These are phyloP conservation scores for Myocastor coypus DNA, from an alignment of 2,113 vertebrate genomes.

Conservation along the genomic window DNA sequence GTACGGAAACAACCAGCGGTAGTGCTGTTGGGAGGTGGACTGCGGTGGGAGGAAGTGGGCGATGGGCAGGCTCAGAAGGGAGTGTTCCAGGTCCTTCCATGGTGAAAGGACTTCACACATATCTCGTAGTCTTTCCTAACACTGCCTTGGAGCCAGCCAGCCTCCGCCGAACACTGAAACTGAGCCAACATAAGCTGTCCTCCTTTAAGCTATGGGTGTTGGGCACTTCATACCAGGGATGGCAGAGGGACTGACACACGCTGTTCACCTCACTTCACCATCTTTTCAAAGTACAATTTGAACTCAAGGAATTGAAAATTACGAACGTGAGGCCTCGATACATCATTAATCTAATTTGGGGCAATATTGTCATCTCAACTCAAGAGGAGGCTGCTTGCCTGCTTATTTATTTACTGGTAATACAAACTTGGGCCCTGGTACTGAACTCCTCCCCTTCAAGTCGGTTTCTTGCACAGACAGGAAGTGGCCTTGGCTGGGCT, in stretches of 20 bases:
- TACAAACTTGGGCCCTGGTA: neutral
- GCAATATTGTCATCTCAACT: neutral
- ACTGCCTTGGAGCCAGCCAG: neutral
- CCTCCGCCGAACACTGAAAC: neutral
- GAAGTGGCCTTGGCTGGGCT: neutral
- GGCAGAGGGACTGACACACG: neutral
- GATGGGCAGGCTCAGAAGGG: neutral
- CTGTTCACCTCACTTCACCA: neutral
- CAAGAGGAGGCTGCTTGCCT: neutral
- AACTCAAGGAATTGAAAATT: slow-evolving; percentile 7
- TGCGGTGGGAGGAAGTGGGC: neutral
- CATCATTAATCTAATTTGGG: neutral
- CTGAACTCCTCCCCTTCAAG: neutral
- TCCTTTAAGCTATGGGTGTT: neutral
- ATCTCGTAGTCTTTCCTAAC: too few species aligned
- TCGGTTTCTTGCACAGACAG: neutral
- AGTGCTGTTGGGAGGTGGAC: neutral
- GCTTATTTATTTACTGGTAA: neutral
- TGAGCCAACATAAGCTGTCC: neutral
- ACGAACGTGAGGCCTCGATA: neutral
- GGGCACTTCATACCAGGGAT: neutral
- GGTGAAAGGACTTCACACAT: too few species aligned
- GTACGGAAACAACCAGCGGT: too few species aligned
- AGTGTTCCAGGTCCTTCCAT: neutral
- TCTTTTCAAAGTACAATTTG: neutral